Conservation (phyloP, 2,888 invertebrate genomes). For the Cerceris rybyensis region DNA sequence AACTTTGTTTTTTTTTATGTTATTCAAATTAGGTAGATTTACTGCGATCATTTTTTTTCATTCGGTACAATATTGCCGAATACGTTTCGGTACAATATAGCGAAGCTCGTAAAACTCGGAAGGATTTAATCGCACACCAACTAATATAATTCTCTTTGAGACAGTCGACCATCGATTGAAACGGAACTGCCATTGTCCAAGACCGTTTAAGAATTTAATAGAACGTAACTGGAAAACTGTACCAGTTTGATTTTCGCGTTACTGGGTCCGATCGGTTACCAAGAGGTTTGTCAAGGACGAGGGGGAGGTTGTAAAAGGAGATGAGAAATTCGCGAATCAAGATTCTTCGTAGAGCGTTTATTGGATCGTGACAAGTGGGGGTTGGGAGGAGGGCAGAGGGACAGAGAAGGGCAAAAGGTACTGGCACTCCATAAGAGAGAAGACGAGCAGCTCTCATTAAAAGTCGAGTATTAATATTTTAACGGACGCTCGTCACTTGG, state of each 20-base stretch:
- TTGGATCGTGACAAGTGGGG: slow-evolving; percentile 64
- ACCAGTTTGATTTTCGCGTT: slow-evolving; percentile 48
- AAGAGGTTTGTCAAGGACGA: not conserved
- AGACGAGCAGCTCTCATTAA: slow-evolving; percentile 73
- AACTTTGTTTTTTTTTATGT: no score
- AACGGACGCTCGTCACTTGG: slow-evolving; percentile 67
- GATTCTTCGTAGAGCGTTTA: slow-evolving; percentile 64
- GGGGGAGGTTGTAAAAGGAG: slow-evolving; percentile 8
- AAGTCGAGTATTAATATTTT: slow-evolving; percentile 76
- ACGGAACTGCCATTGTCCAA: slow-evolving; percentile 23
- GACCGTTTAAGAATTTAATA: slow-evolving; percentile 56
- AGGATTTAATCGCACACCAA: slow-evolving; percentile 17
- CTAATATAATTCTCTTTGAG: slow-evolving; percentile 15
- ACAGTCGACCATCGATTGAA: slow-evolving; percentile 2
- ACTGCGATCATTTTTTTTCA: no score
- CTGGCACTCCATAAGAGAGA: slow-evolving; percentile 64
- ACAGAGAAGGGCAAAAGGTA: slow-evolving; percentile 54
- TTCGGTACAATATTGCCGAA: no score
- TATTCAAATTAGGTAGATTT: no score
- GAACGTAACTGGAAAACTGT: slow-evolving; percentile 35
- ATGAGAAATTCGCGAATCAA: slow-evolving; percentile 52
- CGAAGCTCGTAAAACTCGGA: slow-evolving; percentile 19
- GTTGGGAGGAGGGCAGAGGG: slow-evolving; percentile 23
- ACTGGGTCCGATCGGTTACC: slow-evolving; percentile 15
- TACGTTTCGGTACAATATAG: no score